phyloP scores from a whole-genome alignment of 2,113 vertebrate species.

The Python bivittatus region DNA sequence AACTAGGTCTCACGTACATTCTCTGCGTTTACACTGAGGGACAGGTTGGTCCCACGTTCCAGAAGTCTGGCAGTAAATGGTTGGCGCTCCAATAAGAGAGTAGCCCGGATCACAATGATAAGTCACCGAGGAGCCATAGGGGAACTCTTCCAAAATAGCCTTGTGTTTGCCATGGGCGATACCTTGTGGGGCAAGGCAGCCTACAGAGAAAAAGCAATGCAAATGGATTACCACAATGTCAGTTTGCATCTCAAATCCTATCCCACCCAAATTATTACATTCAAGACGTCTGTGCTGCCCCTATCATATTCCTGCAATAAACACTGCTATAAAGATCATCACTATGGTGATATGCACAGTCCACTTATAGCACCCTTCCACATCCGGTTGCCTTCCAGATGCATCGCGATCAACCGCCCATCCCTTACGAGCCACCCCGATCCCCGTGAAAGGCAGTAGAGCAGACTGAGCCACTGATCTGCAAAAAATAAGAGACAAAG shows the following conservation, averaged over 20 bases:
- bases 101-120: conserved; percentile 69
- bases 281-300: background rate
- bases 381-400: background rate
- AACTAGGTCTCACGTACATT: background rate
- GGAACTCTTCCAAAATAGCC: conserved; percentile 30
- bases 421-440: background rate
- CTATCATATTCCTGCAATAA: background rate
- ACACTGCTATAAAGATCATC: background rate
- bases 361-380: background rate
- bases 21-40: background rate
- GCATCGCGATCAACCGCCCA: background rate
- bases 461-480: background rate
- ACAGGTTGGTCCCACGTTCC: conserved; percentile 65
- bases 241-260: background rate
- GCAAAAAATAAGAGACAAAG: background rate
- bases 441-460: background rate
- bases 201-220: background rate
- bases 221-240: background rate
- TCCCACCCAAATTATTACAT: background rate
- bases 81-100: conserved; percentile 46
- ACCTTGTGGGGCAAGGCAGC: conserved; percentile 30
- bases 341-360: background rate
- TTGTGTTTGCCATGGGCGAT: conserved; percentile 57
- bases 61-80: conserved; percentile 43
- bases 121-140: conserved; percentile 48